Evolutionary conservation across 2,113 vertebrate genomes (phyloP), one percentile per base, ranked within the genome.

Genomic region (Felis catus): DNA sequence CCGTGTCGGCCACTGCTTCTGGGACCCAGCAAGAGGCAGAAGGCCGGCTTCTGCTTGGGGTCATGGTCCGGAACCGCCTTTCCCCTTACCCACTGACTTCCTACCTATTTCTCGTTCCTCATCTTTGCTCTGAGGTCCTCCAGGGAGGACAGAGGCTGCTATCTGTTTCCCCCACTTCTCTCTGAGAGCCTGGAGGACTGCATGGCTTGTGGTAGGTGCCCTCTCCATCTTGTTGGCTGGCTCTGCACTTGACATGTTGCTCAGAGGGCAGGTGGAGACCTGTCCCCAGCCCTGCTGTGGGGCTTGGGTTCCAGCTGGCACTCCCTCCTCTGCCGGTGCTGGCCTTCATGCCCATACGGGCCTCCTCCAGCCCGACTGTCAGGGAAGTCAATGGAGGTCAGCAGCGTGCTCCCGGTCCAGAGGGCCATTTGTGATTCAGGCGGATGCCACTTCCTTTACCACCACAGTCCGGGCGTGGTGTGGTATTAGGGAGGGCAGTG

Each of bases 51-150:
- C 39, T 10, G 4, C 8, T 11, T 3, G 19, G 21, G 8, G 8
- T 4, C n/a, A 66, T 45, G 10, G 33, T 18, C 3, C 8, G 39
- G 65, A 41, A 48, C 23, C 13, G 1, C 23, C 27, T 51, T 23
- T 48, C 23, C 18, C 0, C 1, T 4, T 14, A 31, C 65, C 39
- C 45, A 7, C 1, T 2, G 36, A 19, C 5, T 29, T 18, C 14
- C 25, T 61, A 23, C 21, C 58, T 23, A 18, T 8, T 23, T 23
- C 58, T 51, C 14, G 0, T 4, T 65, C 78, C 29, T 55, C 2
- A 7, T 3, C 21, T 61, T 55, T 80, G 80, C 82, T 53, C 23
- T 1, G 29, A 15, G 74, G 36, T 58, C 19, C 29, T n/a, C 13
- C 8, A 25, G 29, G n/a, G 76, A 31, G 55, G 68, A 41, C 10